phyloP scores from a whole-genome alignment of 2,113 vertebrate species.

The Lontra canadensis region DNA sequence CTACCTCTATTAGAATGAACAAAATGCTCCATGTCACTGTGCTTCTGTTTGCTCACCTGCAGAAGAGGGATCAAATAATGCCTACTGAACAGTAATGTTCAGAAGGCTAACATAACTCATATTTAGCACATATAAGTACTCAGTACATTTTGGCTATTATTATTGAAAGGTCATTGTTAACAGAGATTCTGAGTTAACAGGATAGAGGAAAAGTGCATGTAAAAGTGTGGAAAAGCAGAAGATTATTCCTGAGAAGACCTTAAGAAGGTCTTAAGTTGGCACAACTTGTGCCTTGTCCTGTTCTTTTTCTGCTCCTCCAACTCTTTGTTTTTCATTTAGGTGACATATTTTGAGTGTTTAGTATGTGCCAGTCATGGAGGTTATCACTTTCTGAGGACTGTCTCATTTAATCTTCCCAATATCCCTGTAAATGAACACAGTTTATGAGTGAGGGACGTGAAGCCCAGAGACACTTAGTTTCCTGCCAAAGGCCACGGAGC shows the following conservation, averaged over 20 bases:
- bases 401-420: neutral
- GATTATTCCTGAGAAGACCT: no score
- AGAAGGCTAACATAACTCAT: neutral
- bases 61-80: neutral
- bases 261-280: neutral
- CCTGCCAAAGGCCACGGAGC: neutral
- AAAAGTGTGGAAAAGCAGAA: neutral
- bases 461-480: neutral
- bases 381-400: neutral
- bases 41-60: neutral
- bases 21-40: neutral
- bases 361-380: neutral
- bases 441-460: neutral
- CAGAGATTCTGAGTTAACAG: neutral
- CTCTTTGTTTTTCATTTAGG: neutral
- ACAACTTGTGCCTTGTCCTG: neutral
- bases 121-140: neutral
- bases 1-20: neutral
- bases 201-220: neutral
- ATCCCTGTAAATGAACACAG: neutral
- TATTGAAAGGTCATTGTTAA: neutral
- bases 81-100: neutral
- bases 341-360: neutral
- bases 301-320: neutral
- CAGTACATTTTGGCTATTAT: neutral